Conservation (phyloP, 2,888 invertebrate species). For the Cactoblastis cactorum region DNA sequence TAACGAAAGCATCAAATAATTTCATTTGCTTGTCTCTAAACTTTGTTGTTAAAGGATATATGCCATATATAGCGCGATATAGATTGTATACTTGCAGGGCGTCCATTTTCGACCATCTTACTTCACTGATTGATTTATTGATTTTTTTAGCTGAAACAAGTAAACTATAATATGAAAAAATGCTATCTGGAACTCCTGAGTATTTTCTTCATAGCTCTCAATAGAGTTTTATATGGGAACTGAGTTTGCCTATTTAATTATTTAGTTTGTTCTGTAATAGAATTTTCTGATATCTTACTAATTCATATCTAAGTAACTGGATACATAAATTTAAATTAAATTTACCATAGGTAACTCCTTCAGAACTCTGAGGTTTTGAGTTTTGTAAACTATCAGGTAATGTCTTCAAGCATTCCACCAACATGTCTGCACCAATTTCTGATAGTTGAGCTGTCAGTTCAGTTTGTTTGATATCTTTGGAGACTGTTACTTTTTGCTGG, state of each 20-base stretch:
- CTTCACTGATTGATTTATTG: conserved; percentile 75
- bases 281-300: no score
- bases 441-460: conserved; percentile 83
- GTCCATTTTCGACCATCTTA: conserved; percentile 83
- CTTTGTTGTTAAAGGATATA: conserved; percentile 81
- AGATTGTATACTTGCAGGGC: conserved; percentile 84
- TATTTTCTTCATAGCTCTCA: no score
- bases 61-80: conserved; percentile 83
- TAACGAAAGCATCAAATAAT: conserved; percentile 77
- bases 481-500: conserved; percentile 78
- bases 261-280: no score
- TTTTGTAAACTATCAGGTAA: conserved; percentile 80
- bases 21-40: conserved; percentile 82
- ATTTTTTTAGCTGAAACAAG: conserved; percentile 86
- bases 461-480: conserved; percentile 80
- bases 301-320: no score
- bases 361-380: conserved; percentile 80
- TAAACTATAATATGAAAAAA: conserved; percentile 10
- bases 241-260: no score
- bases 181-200: no score
- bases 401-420: conserved; percentile 80
- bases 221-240: no score
- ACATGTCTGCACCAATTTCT: conserved; percentile 82
- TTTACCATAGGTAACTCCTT: conserved; percentile 85
- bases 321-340: conserved; percentile 5